Conservation (phyloP, 2,888 invertebrate species). For the Lacanobia oleracea region DNA sequence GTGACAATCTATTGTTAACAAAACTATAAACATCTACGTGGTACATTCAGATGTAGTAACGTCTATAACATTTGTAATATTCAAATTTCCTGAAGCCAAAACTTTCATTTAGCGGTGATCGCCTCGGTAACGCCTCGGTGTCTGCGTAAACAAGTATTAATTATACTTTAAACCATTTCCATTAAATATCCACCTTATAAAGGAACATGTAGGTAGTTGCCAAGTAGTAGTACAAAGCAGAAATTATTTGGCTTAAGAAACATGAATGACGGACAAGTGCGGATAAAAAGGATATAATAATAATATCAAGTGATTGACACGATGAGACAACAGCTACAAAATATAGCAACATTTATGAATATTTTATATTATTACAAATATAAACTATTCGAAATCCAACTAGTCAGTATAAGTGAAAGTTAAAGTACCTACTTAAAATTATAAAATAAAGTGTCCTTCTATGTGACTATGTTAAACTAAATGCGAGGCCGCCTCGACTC, state of each 20-base stretch:
- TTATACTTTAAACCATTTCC: constrained; percentile 31
- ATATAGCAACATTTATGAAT: constrained; percentile 2
- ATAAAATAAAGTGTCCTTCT: constrained; percentile 12
- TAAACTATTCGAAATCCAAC: constrained; percentile 25
- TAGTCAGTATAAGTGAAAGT: constrained; percentile 9
- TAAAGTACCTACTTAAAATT: constrained; percentile 23
- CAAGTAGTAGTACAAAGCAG: constrained; percentile 25
- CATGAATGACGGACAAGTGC: constrained; percentile 10
- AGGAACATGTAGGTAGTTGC: constrained; percentile 64
- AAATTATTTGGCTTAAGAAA: constrained; percentile 47
- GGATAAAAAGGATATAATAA: neutral
- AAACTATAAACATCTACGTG: constrained; percentile 51
- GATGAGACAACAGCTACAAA: constrained; percentile 40
- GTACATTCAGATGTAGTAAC: constrained; percentile 43
- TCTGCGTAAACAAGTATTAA: neutral
- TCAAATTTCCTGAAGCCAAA: constrained; percentile 29
- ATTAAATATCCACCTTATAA: constrained; percentile 33
- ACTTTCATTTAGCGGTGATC: constrained; percentile 18
- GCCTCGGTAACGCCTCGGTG: neutral
- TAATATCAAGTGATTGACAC: constrained; percentile 17
- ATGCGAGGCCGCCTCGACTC: constrained; percentile 7
- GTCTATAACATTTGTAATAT: constrained; percentile 26
- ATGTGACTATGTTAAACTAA: constrained; percentile 7
- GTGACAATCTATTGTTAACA: constrained; percentile 51
- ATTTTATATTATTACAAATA: neutral